These are phyloP conservation scores for Montipora cactus DNA, from an alignment of 64 coral and sea anemone species.

Conservation along the genomic window DNA sequence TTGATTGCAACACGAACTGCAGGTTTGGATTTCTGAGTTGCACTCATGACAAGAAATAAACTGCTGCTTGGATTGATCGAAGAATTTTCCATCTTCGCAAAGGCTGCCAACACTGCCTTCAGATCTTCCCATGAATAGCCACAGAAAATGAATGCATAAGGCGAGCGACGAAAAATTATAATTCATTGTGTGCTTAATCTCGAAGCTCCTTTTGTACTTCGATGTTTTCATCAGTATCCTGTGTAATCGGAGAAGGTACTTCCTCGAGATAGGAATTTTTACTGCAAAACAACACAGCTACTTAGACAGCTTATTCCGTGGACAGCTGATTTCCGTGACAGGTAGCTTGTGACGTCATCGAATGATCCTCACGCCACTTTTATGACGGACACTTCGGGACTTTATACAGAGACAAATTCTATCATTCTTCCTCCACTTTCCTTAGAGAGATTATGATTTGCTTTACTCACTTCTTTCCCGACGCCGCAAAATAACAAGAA, in stretches of 20 bases:
- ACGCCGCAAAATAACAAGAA: too few relatives aligned
- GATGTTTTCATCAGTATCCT: not conserved
- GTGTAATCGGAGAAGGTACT: not conserved
- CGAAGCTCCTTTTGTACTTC: not conserved
- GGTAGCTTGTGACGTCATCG: slow-evolving; percentile 5
- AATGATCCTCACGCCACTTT: not conserved
- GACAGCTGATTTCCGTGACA: not conserved
- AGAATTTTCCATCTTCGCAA: slow-evolving; percentile 57
- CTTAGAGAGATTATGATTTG: not conserved
- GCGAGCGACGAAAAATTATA: not conserved
- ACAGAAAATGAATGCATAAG: not conserved
- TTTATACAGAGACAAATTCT: too few relatives aligned
- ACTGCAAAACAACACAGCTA: not conserved
- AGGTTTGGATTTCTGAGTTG: slow-evolving; percentile 18
- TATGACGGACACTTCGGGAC: too few relatives aligned
- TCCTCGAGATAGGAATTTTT: not conserved
- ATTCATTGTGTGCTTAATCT: not conserved
- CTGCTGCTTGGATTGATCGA: slow-evolving; percentile 27
- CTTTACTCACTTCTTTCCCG: not conserved
- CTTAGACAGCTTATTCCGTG: not conserved
- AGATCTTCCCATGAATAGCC: not conserved
- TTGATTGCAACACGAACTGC: slow-evolving; percentile 41
- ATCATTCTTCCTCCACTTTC: not conserved
- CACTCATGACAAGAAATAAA: slow-evolving; percentile 58
- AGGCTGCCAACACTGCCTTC: not conserved